phyloP scores from a whole-genome alignment of 64 coral and sea anemone genomes.

The Pocillopora damicornis region DNA sequence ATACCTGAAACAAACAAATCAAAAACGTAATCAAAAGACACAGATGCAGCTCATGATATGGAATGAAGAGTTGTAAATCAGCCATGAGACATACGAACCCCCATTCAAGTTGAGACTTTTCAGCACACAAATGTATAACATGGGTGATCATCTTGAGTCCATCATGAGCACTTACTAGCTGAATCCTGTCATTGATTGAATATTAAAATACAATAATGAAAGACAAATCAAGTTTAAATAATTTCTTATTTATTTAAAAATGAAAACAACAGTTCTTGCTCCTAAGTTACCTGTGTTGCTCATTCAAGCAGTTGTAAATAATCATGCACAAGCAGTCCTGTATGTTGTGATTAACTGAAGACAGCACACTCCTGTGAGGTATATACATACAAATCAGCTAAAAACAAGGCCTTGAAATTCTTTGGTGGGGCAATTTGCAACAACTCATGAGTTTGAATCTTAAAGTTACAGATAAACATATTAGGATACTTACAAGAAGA shows the following conservation, averaged over 20 bases:
- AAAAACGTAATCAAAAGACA: background rate
- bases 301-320: slow-evolving; percentile 52
- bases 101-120: slow-evolving; percentile 56
- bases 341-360: slow-evolving; percentile 15
- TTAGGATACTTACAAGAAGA: slow-evolving; percentile 65
- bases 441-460: too few relatives aligned
- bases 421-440: background rate
- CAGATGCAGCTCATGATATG: background rate
- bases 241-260: too few relatives aligned
- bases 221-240: too few relatives aligned
- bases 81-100: slow-evolving; percentile 34
- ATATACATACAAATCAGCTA: background rate
- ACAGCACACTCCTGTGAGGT: slow-evolving; percentile 30
- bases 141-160: slow-evolving; percentile 54
- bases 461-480: background rate
- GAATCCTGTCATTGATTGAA: background rate
- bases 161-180: slow-evolving; percentile 16
- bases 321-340: slow-evolving; percentile 64
- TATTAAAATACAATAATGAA: background rate
- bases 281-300: slow-evolving; percentile 19
- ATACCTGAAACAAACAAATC: slow-evolving; percentile 38
- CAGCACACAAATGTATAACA: slow-evolving; percentile 54
- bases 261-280: background rate
- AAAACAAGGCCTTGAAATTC: slow-evolving; percentile 37
- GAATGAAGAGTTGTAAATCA: too few relatives aligned